A percentile compares a stretch with the other conserved stretches of the same genome.
These are phyloP conservation scores for Xerus inauris DNA, from an alignment of 2,113 vertebrate genomes.

Conservation along the genomic window DNA sequence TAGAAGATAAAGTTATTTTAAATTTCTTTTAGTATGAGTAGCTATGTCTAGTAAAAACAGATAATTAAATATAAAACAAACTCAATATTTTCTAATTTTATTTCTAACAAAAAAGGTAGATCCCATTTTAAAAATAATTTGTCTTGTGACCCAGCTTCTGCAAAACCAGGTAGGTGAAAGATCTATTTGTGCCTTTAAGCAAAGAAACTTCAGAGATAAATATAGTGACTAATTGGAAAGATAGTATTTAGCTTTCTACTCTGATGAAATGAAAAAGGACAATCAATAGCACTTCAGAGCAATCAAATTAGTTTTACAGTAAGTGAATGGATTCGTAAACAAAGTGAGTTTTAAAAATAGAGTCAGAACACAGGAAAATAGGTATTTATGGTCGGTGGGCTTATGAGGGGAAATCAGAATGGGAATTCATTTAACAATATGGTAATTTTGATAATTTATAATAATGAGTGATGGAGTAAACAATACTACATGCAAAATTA, in stretches of 20 bases:
- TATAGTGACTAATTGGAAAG: constrained; percentile 53
- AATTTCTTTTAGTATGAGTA: constrained; percentile 4
- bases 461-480: not conserved
- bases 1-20: constrained; percentile 19
- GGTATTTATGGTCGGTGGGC: not conserved
- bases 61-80: not conserved
- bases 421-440: not conserved
- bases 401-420: not conserved
- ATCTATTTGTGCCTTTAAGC: not conserved
- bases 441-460: constrained; percentile 5
- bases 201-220: constrained; percentile 4
- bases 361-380: not conserved
- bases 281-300: constrained; percentile 50
- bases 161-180: not conserved
- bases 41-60: not conserved
- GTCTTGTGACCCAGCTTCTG: not conserved
- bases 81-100: not conserved
- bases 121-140: constrained; percentile 33
- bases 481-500: not conserved
- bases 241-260: not conserved
- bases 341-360: constrained; percentile 28
- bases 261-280: constrained; percentile 22
- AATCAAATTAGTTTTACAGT: constrained; percentile 55
- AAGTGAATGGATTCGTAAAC: not conserved
- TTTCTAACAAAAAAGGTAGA: not conserved